Conservation (phyloP, 2,113 vertebrate species). For the Petrocephalus microphthalmus region DNA sequence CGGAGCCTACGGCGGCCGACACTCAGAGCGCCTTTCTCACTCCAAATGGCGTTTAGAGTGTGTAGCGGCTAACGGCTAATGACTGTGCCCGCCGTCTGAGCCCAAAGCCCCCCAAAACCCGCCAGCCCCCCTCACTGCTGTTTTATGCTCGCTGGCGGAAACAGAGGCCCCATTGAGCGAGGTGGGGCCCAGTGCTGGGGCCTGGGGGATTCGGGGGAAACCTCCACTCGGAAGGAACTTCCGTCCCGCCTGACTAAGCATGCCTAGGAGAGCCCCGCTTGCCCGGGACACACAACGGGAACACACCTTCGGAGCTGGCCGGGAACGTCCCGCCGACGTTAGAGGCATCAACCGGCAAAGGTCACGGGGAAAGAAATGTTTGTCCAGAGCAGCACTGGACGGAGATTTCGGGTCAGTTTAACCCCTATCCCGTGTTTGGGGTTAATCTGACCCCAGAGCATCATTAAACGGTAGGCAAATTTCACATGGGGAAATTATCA, state of each 20-base stretch:
- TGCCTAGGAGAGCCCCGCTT: not conserved
- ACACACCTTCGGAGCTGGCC: not conserved
- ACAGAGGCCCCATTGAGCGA: conserved; percentile 26
- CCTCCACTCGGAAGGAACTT: not conserved
- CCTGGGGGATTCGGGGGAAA: conserved; percentile 15
- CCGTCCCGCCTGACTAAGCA: not conserved
- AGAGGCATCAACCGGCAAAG: not conserved
- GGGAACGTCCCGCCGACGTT: not conserved
- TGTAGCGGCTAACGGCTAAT: not conserved
- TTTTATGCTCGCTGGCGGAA: not conserved
- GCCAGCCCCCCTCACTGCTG: not conserved
- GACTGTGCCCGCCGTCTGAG: not conserved
- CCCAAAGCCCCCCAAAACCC: not conserved
- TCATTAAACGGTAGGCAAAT: too few relatives aligned
- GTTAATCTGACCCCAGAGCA: too few relatives aligned
- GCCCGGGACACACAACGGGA: not conserved
- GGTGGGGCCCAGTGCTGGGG: not conserved
- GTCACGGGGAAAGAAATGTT: not conserved
- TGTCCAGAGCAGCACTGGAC: too few relatives aligned
- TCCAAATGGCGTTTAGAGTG: not conserved
- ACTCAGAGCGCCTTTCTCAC: not conserved
- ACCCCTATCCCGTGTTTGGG: too few relatives aligned
- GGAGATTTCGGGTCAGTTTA: not conserved
- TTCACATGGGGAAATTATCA: too few relatives aligned
- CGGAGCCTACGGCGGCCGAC: not conserved